Evolutionary conservation across 2,888 invertebrate species (phyloP).

Genomic region (Microplitis manilae): DNA sequence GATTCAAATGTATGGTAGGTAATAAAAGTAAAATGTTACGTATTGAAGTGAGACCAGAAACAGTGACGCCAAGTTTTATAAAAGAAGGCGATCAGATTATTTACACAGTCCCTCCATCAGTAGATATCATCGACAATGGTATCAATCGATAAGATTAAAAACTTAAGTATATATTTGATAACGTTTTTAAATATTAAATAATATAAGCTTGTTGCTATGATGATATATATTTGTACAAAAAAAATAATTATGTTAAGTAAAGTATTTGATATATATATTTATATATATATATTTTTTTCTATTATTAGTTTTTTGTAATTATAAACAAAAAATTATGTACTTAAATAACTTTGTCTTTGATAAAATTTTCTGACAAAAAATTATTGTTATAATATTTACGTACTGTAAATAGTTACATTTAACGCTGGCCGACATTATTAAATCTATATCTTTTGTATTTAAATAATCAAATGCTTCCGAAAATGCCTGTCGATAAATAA

Average conservation of each 20-base stretch:
- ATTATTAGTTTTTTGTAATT: neutral
- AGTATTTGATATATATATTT: neutral
- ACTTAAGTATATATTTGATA: slow-evolving; percentile 1
- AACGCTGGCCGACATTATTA: slow-evolving; percentile 14
- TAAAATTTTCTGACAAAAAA: too few species aligned
- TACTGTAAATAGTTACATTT: neutral
- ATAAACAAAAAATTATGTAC: neutral
- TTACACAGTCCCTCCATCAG: slow-evolving; percentile 73
- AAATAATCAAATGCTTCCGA: neutral
- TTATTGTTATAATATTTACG: too few species aligned
- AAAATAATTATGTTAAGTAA: neutral
- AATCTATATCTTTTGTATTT: neutral
- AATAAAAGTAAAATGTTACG: slow-evolving; percentile 80
- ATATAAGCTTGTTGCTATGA: neutral
- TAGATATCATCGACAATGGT: slow-evolving; percentile 72
- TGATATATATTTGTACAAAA: neutral
- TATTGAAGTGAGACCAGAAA: slow-evolving; percentile 76
- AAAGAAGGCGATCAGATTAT: slow-evolving; percentile 72
- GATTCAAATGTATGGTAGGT: slow-evolving; percentile 87
- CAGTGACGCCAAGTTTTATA: slow-evolving; percentile 73
- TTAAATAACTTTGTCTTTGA: neutral
- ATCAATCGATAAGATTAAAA: slow-evolving; percentile 51
- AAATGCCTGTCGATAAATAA: slow-evolving; percentile 7
- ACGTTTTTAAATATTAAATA: neutral
- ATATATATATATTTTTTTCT: neutral